Conservation (phyloP, 2,888 invertebrate species). For the Resseliella maxima region DNA sequence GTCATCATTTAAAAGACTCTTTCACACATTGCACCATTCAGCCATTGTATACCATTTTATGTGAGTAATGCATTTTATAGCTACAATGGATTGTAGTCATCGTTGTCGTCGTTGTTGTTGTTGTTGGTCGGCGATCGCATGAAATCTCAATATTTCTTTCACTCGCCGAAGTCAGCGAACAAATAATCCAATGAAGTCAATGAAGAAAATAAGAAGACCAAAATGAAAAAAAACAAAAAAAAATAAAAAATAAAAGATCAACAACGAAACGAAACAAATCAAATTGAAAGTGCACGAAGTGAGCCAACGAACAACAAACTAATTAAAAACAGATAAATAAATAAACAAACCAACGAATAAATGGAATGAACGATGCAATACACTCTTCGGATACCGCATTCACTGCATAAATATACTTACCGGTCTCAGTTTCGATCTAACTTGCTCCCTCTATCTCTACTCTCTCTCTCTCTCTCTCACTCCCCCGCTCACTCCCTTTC, state of each 20-base stretch:
- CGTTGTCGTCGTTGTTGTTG: background rate
- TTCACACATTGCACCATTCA: background rate
- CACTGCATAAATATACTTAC: slow-evolving; percentile 42
- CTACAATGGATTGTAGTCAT: background rate
- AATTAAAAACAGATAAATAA: slow-evolving; percentile 54
- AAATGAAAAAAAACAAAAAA: background rate
- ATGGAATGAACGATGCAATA: slow-evolving; percentile 40
- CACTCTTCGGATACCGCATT: background rate
- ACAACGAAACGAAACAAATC: slow-evolving; percentile 2
- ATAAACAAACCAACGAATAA: slow-evolving; percentile 36
- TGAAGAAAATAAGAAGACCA: background rate
- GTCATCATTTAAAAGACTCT: slow-evolving; percentile 27
- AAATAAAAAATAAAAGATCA: background rate
- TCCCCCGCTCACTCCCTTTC: background rate
- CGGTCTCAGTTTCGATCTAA: background rate
- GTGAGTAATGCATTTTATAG: background rate
- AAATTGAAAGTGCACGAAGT: slow-evolving; percentile 53
- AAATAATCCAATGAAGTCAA: slow-evolving; percentile 24
- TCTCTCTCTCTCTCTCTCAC: background rate
- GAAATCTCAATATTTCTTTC: slow-evolving; percentile 45
- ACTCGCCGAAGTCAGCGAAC: background rate
- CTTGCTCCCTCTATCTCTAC: background rate
- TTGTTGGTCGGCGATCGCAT: slow-evolving; percentile 5
- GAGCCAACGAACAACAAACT: slow-evolving; percentile 53
- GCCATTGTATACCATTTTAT: background rate